These are phyloP conservation scores for Ganaspis brasiliensis DNA, from an alignment of 2,888 invertebrate genomes.

Conservation along the genomic window DNA sequence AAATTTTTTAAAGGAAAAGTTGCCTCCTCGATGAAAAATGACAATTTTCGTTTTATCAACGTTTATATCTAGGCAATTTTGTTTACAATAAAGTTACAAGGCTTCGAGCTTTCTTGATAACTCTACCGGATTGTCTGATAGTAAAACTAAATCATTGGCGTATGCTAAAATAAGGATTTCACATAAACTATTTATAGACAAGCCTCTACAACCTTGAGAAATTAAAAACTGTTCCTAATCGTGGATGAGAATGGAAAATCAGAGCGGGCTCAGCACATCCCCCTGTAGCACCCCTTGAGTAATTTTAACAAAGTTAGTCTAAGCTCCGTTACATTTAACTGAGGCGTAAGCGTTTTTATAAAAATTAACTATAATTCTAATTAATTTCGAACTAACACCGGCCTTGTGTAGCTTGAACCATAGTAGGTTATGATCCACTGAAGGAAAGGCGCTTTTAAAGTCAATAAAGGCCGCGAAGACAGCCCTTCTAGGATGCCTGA, in stretches of 20 bases:
- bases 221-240: neutral
- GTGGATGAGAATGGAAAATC: neutral
- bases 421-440: too few species aligned
- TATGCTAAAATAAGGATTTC: conserved; percentile 12
- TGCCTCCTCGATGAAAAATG: conserved; percentile 26
- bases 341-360: too few species aligned
- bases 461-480: too few species aligned
- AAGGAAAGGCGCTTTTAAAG: too few species aligned
- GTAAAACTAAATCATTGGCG: neutral
- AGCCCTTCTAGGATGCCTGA: too few species aligned
- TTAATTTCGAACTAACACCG: too few species aligned
- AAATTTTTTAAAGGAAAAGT: neutral
- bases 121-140: neutral
- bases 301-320: conserved; percentile 40
- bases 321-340: neutral
- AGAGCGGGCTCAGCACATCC: neutral
- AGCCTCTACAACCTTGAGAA: neutral
- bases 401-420: too few species aligned
- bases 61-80: neutral
- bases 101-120: neutral
- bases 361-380: too few species aligned
- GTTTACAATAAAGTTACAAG: neutral
- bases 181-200: neutral
- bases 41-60: neutral
- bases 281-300: conserved; percentile 1